Evolutionary conservation across 2,888 invertebrate genomes (phyloP), one percentile per base, ranked within the genome.

Genomic region (Congeria kusceri): DNA sequence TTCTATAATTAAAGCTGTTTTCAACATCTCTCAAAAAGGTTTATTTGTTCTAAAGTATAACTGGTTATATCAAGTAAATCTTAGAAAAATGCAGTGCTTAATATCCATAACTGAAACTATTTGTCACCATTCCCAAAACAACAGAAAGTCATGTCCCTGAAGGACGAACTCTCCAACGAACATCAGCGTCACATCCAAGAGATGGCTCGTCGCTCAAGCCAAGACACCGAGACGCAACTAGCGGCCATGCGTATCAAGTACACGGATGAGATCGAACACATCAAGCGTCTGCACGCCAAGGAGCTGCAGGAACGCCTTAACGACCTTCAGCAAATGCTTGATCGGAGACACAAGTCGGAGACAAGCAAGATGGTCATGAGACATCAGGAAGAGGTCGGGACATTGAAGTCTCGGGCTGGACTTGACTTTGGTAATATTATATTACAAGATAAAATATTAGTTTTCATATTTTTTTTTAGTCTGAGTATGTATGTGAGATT

Each of bases 351-450:
- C 74, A 86, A 86, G 68, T 86, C 84, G 18, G 88, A 91, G 65
- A 83, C 88, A 9, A 86, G 89, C 71, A 77, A 81, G 13, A 69
- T 90, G 57, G 73, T 84, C 5, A 66, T 86, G 5, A 74, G 85
- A 67, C 88, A 91, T 70, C 86, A 89, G 69, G 83, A 87, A 62
- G 89, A 92, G 76, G 65, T 89, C 1, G 84, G 87, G 5, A 28
- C 82, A n/a, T 72, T 87, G 29, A 83, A 81, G 63, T 73, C 84
- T 13, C 72, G 86, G 7, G 80, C 64, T 61, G 83, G 84, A 27
- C 70, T 75, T n/a, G 79, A 74, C 15, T n/a, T 78, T 15, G 86
- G 88, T 87, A 25, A 56, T 70, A 25, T n/a, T n/a, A n/a, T n/a
- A n/a, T n/a, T n/a, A n/a, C n/a, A n/a, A n/a, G n/a, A n/a, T 44